Percentiles rank a stretch among this genome's conserved stretches.
phyloP scores from a whole-genome alignment of 2,113 vertebrate species.

The Oncorhynchus masou region DNA sequence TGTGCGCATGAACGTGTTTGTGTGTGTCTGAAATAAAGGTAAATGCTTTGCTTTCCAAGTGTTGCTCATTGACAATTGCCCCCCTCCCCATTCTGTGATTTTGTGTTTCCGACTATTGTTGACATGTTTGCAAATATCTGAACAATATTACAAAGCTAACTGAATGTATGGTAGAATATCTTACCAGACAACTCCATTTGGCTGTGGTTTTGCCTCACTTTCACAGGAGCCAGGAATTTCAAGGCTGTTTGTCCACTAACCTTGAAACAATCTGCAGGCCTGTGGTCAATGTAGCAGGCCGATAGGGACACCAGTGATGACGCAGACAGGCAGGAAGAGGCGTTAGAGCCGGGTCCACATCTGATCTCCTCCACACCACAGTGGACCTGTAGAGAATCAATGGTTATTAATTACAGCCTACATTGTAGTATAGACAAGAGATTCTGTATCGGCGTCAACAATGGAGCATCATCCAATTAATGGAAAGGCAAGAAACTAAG shows the following conservation, averaged over 20 bases:
- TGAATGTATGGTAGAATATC: neutral
- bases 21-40: neutral
- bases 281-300: neutral
- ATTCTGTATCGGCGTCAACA: too few relatives aligned
- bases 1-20: neutral
- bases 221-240: neutral
- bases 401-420: neutral
- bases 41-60: neutral
- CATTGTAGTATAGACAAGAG: too few relatives aligned
- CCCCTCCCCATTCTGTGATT: neutral
- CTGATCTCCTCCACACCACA: slow-evolving; percentile 3
- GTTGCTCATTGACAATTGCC: neutral
- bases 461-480: too few relatives aligned
- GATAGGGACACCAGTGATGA: neutral
- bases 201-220: neutral
- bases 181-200: neutral
- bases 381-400: neutral
- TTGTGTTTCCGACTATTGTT: neutral
- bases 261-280: neutral
- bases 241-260: neutral
- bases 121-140: neutral
- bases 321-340: slow-evolving; percentile 5
- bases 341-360: slow-evolving; percentile 8
- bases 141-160: neutral
- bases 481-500: too few relatives aligned